Percentiles rank a stretch among this genome's conserved stretches.
phyloP scores from a whole-genome alignment of 2,797 vertebrate genomes.

The Epinephelus awoara region DNA sequence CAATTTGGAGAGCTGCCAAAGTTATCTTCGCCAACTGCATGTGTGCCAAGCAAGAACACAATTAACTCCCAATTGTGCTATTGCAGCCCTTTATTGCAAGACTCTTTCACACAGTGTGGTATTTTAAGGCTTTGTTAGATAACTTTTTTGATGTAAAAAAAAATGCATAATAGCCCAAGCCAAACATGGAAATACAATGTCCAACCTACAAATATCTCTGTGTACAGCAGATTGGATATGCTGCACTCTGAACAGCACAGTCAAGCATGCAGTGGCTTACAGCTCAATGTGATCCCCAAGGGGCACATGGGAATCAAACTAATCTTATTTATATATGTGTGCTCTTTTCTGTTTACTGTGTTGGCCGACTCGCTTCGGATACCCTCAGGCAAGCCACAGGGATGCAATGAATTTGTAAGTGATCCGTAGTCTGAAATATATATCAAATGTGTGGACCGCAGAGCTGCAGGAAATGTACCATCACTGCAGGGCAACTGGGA shows the following conservation, averaged over 20 bases:
- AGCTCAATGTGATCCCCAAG: not conserved
- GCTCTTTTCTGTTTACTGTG: slow-evolving; percentile 17
- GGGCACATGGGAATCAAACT: not conserved
- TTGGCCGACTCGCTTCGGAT: not conserved
- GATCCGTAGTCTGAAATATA: slow-evolving; percentile 20
- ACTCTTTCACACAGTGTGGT: not conserved
- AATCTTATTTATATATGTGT: slow-evolving; percentile 23
- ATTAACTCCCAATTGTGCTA: too few relatives aligned
- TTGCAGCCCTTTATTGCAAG: too few relatives aligned
- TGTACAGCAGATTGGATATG: not conserved
- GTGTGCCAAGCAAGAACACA: not conserved
- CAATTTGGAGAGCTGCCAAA: too few relatives aligned
- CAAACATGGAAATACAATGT: not conserved
- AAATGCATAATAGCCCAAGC: not conserved
- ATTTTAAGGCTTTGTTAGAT: not conserved
- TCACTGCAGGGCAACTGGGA: not conserved
- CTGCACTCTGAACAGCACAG: not conserved
- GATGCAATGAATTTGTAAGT: slow-evolving; percentile 21
- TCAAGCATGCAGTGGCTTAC: slow-evolving; percentile 11
- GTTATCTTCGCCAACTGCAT: not conserved
- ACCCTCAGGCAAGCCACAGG: slow-evolving; percentile 6
- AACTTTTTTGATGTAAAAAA: slow-evolving; percentile 11
- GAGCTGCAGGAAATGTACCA: not conserved
- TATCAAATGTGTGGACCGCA: not conserved
- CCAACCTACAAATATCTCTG: slow-evolving; percentile 2